phyloP scores from a whole-genome alignment of 2,797 vertebrate genomes.

The Danio albolineatus region DNA sequence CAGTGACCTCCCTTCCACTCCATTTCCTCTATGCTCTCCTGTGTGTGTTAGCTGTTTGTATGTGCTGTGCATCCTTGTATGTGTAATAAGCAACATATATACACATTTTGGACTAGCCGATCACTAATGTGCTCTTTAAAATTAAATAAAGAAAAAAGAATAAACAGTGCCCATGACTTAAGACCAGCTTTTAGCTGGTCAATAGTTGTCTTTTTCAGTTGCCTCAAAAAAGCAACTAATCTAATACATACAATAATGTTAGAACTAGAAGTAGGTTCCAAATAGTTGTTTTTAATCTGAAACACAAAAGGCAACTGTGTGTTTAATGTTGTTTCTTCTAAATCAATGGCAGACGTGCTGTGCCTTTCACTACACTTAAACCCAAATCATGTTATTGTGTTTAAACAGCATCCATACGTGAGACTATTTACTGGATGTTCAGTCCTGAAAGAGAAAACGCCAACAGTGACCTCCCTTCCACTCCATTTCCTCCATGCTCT shows the following conservation, averaged over 20 bases:
- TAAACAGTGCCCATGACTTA: no score
- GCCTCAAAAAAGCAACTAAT: no score
- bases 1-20: constrained; percentile 30
- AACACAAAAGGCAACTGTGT: neutral
- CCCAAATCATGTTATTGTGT: constrained; percentile 9
- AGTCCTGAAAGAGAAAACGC: constrained; percentile 20
- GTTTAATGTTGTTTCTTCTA: neutral
- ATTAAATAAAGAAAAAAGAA: no score
- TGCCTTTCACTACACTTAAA: constrained; percentile 10
- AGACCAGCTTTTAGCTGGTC: no score
- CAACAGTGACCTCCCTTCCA: constrained; percentile 28
- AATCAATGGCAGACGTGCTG: neutral
- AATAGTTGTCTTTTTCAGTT: no score
- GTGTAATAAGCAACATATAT: no score
- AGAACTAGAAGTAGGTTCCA: no score
- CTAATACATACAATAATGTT: no score
- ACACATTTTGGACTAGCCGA: no score
- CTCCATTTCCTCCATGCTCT: constrained; percentile 29
- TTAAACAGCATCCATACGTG: constrained; percentile 22
- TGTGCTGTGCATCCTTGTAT: no score
- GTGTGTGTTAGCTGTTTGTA: neutral
- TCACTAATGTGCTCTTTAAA: no score
- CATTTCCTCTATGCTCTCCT: constrained; percentile 26
- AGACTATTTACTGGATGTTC: constrained; percentile 12
- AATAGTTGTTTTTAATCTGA: neutral